Evolutionary conservation across 1,140 invertebrate species (phyloP), one percentile per base, ranked within the genome.

Genomic region (Drosophila virilis): DNA sequence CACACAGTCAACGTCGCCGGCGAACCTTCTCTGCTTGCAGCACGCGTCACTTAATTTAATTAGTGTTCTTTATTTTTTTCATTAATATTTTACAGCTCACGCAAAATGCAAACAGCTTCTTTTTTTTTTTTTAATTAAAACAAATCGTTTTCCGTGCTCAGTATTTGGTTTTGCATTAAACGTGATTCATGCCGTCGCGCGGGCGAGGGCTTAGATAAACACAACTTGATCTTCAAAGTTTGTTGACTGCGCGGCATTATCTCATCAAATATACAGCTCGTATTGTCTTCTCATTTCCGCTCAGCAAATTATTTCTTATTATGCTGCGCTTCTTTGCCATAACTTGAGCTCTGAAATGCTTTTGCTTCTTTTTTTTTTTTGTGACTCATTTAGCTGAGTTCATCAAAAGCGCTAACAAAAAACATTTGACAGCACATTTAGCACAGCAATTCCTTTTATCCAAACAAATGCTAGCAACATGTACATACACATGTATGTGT

Each of bases 51-150:
- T 64, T 86, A 86, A 86, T 86, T 86, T 77, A 86, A 86, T 86
- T 86, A 86, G 82, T 68, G 35, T 59, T 77, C 61, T 45, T 12
- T 45, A 12, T 80, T 73, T 76, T 28, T 28, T 22, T 22, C 17
- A 17, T 17, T 17, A 17, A 22, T 28, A 61, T 77, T 85, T 88
- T 82, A 85, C 78, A 82, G 74, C 81, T 74, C 69, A 68, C 62
- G 55, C 75, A 78, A 67, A 86, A 77, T 83, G 76, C 79, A 86
- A 86, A 86, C 76, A 79, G 62, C n/a, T n/a, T n/a, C n/a, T n/a
- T n/a, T n/a, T n/a, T n/a, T n/a, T 17, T 17, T 61, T 79, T 86
- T 86, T 79, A 88, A 88, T 86, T 83, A 82, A 88, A 88, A 88
- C 67, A 83, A 82, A 88, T 77, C 57, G 83, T 50, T 79, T 57